Conservation (phyloP, 2,888 invertebrate genomes). For the Magallana nippona region DNA sequence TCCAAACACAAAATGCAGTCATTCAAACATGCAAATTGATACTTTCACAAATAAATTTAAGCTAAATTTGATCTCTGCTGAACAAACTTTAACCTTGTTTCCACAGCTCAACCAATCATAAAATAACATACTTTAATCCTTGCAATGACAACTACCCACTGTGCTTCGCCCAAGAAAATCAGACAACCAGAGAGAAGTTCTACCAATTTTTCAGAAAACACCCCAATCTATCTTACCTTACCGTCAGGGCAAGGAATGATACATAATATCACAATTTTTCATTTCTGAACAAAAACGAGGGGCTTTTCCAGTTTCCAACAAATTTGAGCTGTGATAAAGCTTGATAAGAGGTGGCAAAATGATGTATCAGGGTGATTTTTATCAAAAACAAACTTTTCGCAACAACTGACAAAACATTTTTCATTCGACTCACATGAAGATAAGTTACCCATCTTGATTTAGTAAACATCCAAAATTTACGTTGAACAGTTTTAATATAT, state of each 20-base stretch:
- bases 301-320: not conserved
- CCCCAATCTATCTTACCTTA: constrained; percentile 21
- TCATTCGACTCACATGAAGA: constrained; percentile 17
- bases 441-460: constrained; percentile 27
- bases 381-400: constrained; percentile 7
- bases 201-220: not conserved
- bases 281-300: not conserved
- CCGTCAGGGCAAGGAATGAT: not conserved
- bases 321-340: constrained; percentile 4
- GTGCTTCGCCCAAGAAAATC: not conserved
- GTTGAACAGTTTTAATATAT: not conserved
- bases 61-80: not conserved
- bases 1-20: no score
- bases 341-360: constrained; percentile 23
- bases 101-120: constrained; percentile 19
- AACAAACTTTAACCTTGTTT: constrained; percentile 8
- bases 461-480: not conserved
- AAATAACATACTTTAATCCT: constrained; percentile 15
- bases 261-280: not conserved
- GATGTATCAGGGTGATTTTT: constrained; percentile 10
- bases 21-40: no score
- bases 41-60: not conserved
- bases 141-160: constrained; percentile 23
- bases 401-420: constrained; percentile 29
- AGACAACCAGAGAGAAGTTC: not conserved